A percentile compares a stretch with the other conserved stretches of the same genome.
These are phyloP conservation scores for Lucilia cuprina DNA, from an alignment of 1,140 invertebrate genomes.

Conservation along the genomic window DNA sequence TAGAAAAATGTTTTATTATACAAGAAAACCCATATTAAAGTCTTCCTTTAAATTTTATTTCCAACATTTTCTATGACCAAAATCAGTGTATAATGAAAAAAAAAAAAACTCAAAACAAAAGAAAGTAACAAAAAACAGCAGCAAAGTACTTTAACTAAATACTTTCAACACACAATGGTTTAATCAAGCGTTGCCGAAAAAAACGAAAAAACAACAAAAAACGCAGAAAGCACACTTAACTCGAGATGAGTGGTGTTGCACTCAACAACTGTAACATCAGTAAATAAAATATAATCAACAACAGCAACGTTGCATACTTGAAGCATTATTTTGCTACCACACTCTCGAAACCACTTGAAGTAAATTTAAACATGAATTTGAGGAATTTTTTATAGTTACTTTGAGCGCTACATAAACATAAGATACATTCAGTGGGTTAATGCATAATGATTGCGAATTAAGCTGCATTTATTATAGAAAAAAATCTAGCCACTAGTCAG, in stretches of 20 bases:
- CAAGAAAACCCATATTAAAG: too few species aligned
- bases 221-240: neutral
- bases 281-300: neutral
- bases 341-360: neutral
- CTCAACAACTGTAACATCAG: neutral
- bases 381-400: neutral
- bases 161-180: slow-evolving; percentile 12
- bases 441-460: too few species aligned
- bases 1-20: too few species aligned
- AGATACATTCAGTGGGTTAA: too few species aligned
- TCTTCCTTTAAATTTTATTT: neutral
- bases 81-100: neutral
- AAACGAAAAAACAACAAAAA: neutral
- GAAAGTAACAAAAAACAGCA: neutral
- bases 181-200: neutral
- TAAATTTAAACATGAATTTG: slow-evolving; percentile 15
- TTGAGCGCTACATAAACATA: neutral
- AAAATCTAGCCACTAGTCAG: too few species aligned
- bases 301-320: neutral
- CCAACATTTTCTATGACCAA: neutral
- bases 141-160: neutral
- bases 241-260: neutral
- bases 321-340: neutral
- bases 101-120: too few species aligned
- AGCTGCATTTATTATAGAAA: too few species aligned